These are phyloP conservation scores for Choloepus hoffmanni DNA, from an alignment of 2,113 vertebrate species.

Conservation along the genomic window DNA sequence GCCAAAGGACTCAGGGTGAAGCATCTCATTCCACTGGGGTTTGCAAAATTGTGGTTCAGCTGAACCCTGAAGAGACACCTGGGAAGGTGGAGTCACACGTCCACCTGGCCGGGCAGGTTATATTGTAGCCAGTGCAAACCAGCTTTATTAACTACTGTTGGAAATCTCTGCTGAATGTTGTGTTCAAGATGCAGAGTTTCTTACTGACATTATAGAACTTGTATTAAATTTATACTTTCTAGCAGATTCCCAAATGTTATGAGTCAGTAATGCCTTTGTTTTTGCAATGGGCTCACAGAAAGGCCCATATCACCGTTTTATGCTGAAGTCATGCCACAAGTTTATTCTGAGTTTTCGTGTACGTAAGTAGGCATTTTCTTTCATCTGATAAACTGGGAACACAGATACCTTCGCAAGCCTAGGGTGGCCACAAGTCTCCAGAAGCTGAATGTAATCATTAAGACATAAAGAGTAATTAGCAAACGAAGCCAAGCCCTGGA, in stretches of 20 bases:
- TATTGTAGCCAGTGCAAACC: rapidly evolving
- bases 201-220: rapidly evolving
- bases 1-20: rapidly evolving
- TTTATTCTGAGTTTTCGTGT: neutral
- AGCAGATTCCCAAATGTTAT: rapidly evolving
- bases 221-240: rapidly evolving
- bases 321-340: rapidly evolving
- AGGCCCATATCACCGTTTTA: neutral
- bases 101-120: rapidly evolving
- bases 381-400: neutral
- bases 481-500: neutral
- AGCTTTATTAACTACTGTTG: neutral
- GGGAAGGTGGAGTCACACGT: neutral
- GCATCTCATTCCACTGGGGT: rapidly evolving
- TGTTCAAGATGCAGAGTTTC: rapidly evolving
- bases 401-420: neutral
- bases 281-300: too few relatives aligned
- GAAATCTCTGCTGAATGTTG: rapidly evolving
- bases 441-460: neutral
- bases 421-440: neutral
- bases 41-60: neutral
- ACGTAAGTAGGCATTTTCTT: neutral
- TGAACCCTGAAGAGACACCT: neutral
- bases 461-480: neutral
- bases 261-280: neutral